Conservation (phyloP, 1,140 invertebrate genomes). For the Drosophila insularis region DNA sequence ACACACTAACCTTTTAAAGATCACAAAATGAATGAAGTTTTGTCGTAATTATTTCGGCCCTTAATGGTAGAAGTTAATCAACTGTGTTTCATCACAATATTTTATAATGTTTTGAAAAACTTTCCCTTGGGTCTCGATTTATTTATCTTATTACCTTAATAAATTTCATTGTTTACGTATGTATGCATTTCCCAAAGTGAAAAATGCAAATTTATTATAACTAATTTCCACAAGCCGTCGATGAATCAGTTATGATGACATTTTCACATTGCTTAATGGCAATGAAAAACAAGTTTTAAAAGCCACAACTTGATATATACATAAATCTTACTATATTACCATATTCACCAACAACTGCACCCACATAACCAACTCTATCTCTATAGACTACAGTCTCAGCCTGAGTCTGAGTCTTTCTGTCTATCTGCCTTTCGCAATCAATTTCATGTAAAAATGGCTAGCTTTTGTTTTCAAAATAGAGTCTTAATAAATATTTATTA, state of each 20-base stretch:
- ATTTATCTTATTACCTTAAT: not conserved
- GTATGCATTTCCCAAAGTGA: too few species aligned
- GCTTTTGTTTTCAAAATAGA: not conserved
- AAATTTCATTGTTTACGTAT: slow-evolving; percentile 3
- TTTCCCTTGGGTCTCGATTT: not conserved
- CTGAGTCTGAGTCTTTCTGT: not conserved
- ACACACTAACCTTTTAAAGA: not conserved
- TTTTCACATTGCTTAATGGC: not conserved
- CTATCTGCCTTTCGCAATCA: not conserved
- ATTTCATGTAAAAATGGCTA: not conserved
- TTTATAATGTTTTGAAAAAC: not conserved
- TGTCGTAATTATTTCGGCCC: too few species aligned
- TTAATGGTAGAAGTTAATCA: not conserved
- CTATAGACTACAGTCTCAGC: not conserved
- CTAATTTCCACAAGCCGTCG: slow-evolving; percentile 1
- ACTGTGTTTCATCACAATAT: not conserved
- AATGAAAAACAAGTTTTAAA: slow-evolving; percentile 25
- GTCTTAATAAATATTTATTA: not conserved
- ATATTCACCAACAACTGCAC: slow-evolving; percentile 44
- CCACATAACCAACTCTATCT: slow-evolving; percentile 25
- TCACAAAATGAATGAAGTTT: not conserved
- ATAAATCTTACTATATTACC: slow-evolving; percentile 36
- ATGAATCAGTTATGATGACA: slow-evolving; percentile 6
- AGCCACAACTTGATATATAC: slow-evolving; percentile 15
- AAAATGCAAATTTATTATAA: not conserved